These are phyloP conservation scores for Leptinotarsa juncta DNA, from an alignment of 2,888 invertebrate species.

Conservation along the genomic window DNA sequence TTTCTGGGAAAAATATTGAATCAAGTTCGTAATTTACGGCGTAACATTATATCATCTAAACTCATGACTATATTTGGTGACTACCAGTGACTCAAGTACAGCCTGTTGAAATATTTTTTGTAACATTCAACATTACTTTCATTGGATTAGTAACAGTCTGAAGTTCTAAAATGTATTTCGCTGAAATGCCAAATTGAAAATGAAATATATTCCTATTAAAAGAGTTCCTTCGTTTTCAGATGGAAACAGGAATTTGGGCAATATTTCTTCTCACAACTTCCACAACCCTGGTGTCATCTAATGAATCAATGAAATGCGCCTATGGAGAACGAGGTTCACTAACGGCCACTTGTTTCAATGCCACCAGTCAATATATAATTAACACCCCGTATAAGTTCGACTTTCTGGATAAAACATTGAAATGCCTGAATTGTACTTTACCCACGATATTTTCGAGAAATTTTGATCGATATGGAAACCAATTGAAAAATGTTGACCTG, in stretches of 20 bases:
- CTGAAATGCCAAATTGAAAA: not conserved
- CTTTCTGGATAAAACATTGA: slow-evolving; percentile 60
- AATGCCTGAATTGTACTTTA: slow-evolving; percentile 59
- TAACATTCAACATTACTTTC: too few relatives aligned
- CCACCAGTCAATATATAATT: slow-evolving; percentile 59
- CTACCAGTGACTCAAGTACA: too few relatives aligned
- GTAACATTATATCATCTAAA: too few relatives aligned
- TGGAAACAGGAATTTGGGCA: slow-evolving; percentile 29
- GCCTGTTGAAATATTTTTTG: too few relatives aligned
- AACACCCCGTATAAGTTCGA: slow-evolving; percentile 61
- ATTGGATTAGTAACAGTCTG: too few relatives aligned
- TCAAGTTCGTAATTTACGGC: too few relatives aligned
- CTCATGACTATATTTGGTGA: too few relatives aligned
- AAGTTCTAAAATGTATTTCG: not conserved
- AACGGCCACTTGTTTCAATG: slow-evolving; percentile 62
- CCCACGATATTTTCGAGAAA: slow-evolving; percentile 55
- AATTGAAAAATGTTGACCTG: slow-evolving; percentile 57
- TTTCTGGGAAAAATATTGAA: too few relatives aligned
- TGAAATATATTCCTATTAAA: slow-evolving; percentile 7
- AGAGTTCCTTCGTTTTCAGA: slow-evolving; percentile 32
- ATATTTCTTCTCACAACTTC: slow-evolving; percentile 16
- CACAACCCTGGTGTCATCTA: slow-evolving; percentile 3
- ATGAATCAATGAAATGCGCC: slow-evolving; percentile 57
- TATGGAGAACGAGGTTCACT: slow-evolving; percentile 63
- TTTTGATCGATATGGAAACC: slow-evolving; percentile 62